These are phyloP conservation scores for Cephus sareptanus DNA, from an alignment of 2,888 invertebrate genomes.

Conservation along the genomic window DNA sequence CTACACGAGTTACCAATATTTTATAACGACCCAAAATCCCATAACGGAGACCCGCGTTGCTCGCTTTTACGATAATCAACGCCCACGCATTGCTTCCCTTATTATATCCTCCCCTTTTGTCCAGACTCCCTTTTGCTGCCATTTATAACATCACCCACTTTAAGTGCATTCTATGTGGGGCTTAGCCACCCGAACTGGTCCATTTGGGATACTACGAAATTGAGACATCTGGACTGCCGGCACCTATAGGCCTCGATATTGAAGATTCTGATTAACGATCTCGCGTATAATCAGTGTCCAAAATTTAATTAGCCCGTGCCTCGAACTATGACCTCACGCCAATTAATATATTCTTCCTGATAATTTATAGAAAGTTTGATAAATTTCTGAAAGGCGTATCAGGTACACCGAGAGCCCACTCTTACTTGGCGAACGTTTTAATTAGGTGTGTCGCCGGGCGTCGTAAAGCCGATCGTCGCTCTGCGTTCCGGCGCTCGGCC, in stretches of 20 bases:
- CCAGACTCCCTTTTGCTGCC: background rate
- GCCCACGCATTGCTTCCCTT: conserved; percentile 35
- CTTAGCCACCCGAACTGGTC: background rate
- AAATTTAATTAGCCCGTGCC: background rate
- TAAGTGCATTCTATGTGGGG: background rate
- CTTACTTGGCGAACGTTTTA: background rate
- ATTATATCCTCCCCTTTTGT: background rate
- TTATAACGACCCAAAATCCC: conserved; percentile 32
- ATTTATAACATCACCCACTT: background rate
- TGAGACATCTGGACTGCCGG: background rate
- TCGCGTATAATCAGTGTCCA: background rate
- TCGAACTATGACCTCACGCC: background rate
- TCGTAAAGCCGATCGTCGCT: background rate
- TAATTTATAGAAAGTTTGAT: background rate
- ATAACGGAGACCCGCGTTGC: conserved; percentile 26
- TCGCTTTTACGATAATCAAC: conserved; percentile 36
- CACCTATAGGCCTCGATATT: background rate
- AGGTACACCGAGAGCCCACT: background rate
- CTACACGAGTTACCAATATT: conserved; percentile 10
- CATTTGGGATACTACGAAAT: background rate
- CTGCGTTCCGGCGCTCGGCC: background rate
- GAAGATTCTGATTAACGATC: background rate
- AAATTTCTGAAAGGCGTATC: background rate
- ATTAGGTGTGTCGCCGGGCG: background rate
- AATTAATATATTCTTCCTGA: background rate